Percentiles rank a stretch among this genome's conserved stretches.
Evolutionary conservation across 2,797 vertebrate species (phyloP).

Genomic region (Sebastolobus altivelis): DNA sequence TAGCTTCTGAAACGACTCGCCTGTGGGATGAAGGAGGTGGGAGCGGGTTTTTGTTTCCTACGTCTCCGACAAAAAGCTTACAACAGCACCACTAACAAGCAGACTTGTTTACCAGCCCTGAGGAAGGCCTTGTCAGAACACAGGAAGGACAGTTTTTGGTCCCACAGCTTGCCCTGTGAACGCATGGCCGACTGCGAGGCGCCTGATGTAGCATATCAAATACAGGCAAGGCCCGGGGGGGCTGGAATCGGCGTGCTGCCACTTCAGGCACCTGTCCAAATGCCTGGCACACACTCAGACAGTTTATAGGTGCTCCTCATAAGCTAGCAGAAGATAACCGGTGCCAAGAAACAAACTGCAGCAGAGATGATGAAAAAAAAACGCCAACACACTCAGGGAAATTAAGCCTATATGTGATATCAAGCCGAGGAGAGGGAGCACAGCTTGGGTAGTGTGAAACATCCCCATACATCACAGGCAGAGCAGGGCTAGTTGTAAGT

Average conservation of each 20-base stretch:
- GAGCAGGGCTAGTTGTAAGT: background rate
- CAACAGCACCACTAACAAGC: constrained; percentile 74
- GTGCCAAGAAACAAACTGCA: constrained; percentile 65
- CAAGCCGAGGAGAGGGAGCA: constrained; percentile 6
- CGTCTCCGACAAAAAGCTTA: constrained; percentile 59
- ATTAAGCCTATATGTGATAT: constrained; percentile 53
- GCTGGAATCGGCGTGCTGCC: constrained; percentile 54
- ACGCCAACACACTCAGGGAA: constrained; percentile 31
- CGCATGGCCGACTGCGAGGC: constrained; percentile 49
- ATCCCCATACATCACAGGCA: constrained; percentile 17
- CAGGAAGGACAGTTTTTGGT: constrained; percentile 66
- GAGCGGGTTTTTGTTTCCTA: constrained; percentile 48
- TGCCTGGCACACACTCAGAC: constrained; percentile 65
- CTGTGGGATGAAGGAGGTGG: constrained; percentile 53
- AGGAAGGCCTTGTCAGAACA: constrained; percentile 67
- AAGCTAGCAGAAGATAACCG: constrained; percentile 41
- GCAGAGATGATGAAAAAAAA: constrained; percentile 22
- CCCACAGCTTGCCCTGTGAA: constrained; percentile 62
- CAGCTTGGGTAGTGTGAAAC: constrained; percentile 11
- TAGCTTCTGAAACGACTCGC: constrained; percentile 55
- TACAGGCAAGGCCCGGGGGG: constrained; percentile 51
- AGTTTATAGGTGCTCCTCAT: constrained; percentile 70
- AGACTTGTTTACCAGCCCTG: constrained; percentile 73
- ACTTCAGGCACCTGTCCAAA: constrained; percentile 75
- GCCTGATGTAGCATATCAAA: constrained; percentile 76